phyloP scores from a whole-genome alignment of 2,797 vertebrate genomes.

The Chelonia mydas region DNA sequence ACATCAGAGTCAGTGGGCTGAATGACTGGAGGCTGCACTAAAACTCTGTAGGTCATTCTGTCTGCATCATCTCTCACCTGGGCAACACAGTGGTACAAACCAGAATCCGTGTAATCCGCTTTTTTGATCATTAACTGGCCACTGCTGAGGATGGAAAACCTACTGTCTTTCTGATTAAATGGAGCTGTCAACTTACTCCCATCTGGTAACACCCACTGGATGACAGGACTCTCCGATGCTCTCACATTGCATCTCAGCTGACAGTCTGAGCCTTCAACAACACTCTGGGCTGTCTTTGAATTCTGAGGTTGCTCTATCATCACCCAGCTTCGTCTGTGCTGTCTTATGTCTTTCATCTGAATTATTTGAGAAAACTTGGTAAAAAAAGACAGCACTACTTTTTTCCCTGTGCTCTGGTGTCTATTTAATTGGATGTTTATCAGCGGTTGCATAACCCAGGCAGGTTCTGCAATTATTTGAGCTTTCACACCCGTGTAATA shows the following conservation, averaged over 20 bases:
- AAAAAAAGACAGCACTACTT: constrained; percentile 83
- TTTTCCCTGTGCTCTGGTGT: constrained; percentile 85
- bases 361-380: constrained; percentile 77
- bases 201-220: constrained; percentile 89
- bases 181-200: constrained; percentile 84
- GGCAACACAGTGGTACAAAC: constrained; percentile 89
- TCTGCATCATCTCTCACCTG: constrained; percentile 82
- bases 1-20: constrained; percentile 74
- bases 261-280: constrained; percentile 79
- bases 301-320: constrained; percentile 83
- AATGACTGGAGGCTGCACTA: constrained; percentile 82
- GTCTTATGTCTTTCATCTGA: constrained; percentile 61
- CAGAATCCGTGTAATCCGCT: constrained; percentile 82
- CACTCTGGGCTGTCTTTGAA: constrained; percentile 65
- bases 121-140: constrained; percentile 83
- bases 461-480: constrained; percentile 81
- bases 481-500: constrained; percentile 92
- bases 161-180: constrained; percentile 70
- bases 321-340: constrained; percentile 85
- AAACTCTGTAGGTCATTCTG: constrained; percentile 79
- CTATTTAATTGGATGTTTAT: constrained; percentile 89
- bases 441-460: constrained; percentile 88
- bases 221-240: constrained; percentile 82
- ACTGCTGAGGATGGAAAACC: constrained; percentile 81
- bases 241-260: constrained; percentile 85